Percentiles rank a stretch among this genome's conserved stretches.
Evolutionary conservation across 2,888 invertebrate genomes (phyloP).

Genomic region (Diaphora mendica): DNA sequence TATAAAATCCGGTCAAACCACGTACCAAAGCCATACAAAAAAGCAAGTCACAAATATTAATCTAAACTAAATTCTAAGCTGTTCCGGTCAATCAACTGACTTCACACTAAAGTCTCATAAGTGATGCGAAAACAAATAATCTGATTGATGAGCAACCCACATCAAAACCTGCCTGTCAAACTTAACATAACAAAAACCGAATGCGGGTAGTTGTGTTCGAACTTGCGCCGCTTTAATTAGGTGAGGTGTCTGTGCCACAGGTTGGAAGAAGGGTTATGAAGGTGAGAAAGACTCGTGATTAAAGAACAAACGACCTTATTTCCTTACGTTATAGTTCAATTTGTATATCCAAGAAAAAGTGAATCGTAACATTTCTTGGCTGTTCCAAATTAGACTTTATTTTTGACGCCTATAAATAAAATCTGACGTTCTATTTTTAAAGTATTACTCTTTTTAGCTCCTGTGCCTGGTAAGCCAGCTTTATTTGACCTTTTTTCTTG

Average conservation of each 20-base stretch:
- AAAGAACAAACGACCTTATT: background rate
- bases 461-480: background rate
- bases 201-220: conserved; percentile 5
- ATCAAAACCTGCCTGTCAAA: conserved; percentile 21
- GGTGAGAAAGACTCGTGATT: background rate
- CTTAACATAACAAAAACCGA: conserved; percentile 28
- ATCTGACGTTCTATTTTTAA: background rate
- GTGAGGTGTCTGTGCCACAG: conserved; percentile 5
- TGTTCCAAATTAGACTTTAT: background rate
- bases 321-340: background rate
- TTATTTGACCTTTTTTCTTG: background rate
- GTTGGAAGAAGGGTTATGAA: conserved; percentile 1
- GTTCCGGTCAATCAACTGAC: background rate
- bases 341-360: background rate
- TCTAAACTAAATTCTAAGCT: background rate
- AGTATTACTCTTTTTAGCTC: background rate
- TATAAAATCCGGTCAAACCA: too few relatives aligned
- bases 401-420: background rate
- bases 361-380: background rate
- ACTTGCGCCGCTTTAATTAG: conserved; percentile 4
- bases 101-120: conserved; percentile 3
- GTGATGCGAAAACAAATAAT: background rate
- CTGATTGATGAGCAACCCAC: conserved; percentile 34
- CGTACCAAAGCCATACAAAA: too few relatives aligned
- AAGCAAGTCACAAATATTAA: background rate